Base-by-base conservation (phyloP, 2,888 invertebrate species). In the Agrochola circellaris region DNA sequence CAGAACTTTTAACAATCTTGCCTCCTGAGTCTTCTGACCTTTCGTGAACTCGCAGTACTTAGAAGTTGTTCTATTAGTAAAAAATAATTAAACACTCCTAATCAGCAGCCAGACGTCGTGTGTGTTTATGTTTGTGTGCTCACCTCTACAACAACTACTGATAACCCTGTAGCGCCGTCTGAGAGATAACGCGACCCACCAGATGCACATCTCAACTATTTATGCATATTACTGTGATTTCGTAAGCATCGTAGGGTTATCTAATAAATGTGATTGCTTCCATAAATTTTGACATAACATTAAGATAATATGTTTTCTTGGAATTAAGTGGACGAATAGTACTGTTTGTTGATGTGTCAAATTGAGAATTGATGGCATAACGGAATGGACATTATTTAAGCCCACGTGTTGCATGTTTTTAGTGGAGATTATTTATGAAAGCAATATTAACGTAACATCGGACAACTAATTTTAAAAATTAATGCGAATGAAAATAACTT, bases 101-200 rank as follows among this genome's bases (percentile, higher is more conserved):
- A 88, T 86, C 84, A 84, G 67, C 38, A 68, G 69, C 26, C 71
- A 78, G 73, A 68, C 67, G 73, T 84, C 69, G 83, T 73, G 86
- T 81, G 73, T 82, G 77, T 86, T 77, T 83, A 72, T 87, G 85
- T 72, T 76, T 81, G 79, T 87, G 70, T 81, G 66, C 75, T 82
- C 76, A 84, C 79, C 80, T 83, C 77, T 75, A 73, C 65, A 84
- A 77, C 67, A 54, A 54, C 79, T 66, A 23, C 68, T 81, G 90
- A 90, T 90, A 90, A 90, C 91, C 90, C 87, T 74, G 56, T 79
- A 68, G 77, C 82, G 75, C 74, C 71, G 74, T 87, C 84, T 75
- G 74, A 34, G 51, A 80, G 91, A 90, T 90, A 91, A 87, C 80
- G 72, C 73, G 79, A 66, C 79, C 75, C 51, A 84, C 83, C 81